phyloP scores from a whole-genome alignment of 2,888 invertebrate species.

The Catonia carolina region DNA sequence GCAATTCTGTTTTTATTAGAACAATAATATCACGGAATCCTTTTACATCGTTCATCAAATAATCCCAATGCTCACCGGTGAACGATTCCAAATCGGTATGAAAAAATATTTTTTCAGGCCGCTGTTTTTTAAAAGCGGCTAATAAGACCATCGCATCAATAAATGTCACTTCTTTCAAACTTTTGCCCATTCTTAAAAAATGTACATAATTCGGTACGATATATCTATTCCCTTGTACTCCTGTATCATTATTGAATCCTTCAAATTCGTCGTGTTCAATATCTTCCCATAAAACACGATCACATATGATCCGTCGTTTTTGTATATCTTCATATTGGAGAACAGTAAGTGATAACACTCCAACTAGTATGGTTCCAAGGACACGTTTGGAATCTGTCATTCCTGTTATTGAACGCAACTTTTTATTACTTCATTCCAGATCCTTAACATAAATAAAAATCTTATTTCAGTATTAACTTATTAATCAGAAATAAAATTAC shows the following conservation, averaged over 20 bases:
- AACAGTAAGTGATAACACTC: neutral
- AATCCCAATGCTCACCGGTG: slow-evolving; percentile 31
- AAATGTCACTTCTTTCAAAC: neutral
- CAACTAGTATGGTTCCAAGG: neutral
- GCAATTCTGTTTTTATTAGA: slow-evolving; percentile 13
- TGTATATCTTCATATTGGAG: neutral
- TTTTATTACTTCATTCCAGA: too few species aligned
- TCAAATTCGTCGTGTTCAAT: slow-evolving; percentile 22
- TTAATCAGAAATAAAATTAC: too few species aligned
- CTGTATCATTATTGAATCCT: slow-evolving; percentile 34
- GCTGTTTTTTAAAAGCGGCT: slow-evolving; percentile 1
- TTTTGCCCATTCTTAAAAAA: slow-evolving; percentile 5
- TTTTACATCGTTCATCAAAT: slow-evolving; percentile 21
- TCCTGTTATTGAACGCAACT: neutral
- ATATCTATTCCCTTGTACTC: slow-evolving; percentile 14
- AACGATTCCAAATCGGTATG: slow-evolving; percentile 29
- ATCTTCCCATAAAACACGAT: neutral
- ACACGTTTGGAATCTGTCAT: neutral
- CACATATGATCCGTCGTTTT: neutral
- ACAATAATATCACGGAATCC: slow-evolving; percentile 22
- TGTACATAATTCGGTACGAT: slow-evolving; percentile 11
- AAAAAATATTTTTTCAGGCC: slow-evolving; percentile 3
- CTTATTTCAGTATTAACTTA: too few species aligned
- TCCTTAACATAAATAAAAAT: too few species aligned
- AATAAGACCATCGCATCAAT: slow-evolving; percentile 7